These are phyloP conservation scores for Chaetodon trifasciatus DNA, from an alignment of 2,797 vertebrate genomes.

Conservation along the genomic window DNA sequence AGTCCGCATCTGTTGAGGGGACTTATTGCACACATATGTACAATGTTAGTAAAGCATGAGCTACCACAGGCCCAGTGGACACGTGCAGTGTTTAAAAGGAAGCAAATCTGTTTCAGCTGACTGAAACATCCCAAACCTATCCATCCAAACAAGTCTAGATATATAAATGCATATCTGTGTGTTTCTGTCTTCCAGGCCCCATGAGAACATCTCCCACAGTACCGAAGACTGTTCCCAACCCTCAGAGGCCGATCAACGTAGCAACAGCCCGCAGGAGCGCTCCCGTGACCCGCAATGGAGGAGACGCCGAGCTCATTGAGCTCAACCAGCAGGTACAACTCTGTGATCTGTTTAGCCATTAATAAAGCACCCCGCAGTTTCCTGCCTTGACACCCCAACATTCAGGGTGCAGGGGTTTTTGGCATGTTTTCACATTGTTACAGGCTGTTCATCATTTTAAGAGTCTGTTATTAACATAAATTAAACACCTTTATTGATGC, in stretches of 20 bases:
- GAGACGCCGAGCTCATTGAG: constrained; percentile 91
- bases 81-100: too few relatives aligned
- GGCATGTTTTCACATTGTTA: not conserved
- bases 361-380: not conserved
- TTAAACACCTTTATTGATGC: not conserved
- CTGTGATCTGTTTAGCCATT: not conserved
- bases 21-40: too few relatives aligned
- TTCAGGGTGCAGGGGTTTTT: not conserved
- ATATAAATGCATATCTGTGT: not conserved
- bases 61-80: too few relatives aligned
- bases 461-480: not conserved
- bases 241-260: constrained; percentile 85
- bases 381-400: not conserved
- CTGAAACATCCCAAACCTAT: not conserved
- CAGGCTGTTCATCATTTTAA: not conserved
- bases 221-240: constrained; percentile 89
- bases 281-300: constrained; percentile 88
- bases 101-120: not conserved
- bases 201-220: constrained; percentile 94
- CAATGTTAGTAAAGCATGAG: too few relatives aligned
- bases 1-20: too few relatives aligned
- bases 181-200: constrained; percentile 82
- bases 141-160: not conserved
- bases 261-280: constrained; percentile 85
- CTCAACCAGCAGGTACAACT: constrained; percentile 93